These are phyloP conservation scores for Phodopus roborovskii DNA, from an alignment of 2,113 vertebrate genomes.

Conservation along the genomic window DNA sequence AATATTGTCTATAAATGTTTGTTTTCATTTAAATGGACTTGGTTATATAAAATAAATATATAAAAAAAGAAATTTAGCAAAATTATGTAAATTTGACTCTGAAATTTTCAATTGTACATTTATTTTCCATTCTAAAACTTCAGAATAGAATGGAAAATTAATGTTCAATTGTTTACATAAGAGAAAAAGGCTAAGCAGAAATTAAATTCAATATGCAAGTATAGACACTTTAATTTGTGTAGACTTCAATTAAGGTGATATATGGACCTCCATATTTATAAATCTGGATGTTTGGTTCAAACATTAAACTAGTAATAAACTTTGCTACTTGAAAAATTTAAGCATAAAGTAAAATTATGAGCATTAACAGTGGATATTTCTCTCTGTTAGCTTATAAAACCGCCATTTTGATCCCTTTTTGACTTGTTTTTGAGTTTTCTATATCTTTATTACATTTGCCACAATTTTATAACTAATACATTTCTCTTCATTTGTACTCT, in stretches of 20 bases:
- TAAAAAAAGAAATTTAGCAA: constrained; percentile 92
- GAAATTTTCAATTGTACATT: constrained; percentile 84
- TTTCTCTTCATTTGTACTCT: constrained; percentile 42
- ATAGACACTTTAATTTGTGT: constrained; percentile 92
- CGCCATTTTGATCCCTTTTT: constrained; percentile 45
- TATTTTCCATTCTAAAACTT: no score
- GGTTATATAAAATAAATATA: no score
- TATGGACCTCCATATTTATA: constrained; percentile 92
- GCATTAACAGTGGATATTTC: constrained; percentile 71
- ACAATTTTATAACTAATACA: constrained; percentile 47
- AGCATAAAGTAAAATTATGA: constrained; percentile 75
- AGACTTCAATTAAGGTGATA: constrained; percentile 92
- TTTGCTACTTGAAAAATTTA: constrained; percentile 88
- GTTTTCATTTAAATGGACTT: no score
- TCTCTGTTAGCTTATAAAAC: constrained; percentile 62
- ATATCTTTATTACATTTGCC: constrained; percentile 58
- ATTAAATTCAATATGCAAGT: constrained; percentile 92
- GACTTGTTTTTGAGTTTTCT: constrained; percentile 39
- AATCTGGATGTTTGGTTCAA: constrained; percentile 93
- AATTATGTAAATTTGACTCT: constrained; percentile 92
- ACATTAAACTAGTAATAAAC: constrained; percentile 93
- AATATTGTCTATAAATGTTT: no score
- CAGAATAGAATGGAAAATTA: constrained; percentile 89
- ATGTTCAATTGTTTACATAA: constrained; percentile 93
- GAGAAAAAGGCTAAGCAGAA: constrained; percentile 91